phyloP scores from a whole-genome alignment of 2,888 invertebrate species.

The Geotrupes spiniger region DNA sequence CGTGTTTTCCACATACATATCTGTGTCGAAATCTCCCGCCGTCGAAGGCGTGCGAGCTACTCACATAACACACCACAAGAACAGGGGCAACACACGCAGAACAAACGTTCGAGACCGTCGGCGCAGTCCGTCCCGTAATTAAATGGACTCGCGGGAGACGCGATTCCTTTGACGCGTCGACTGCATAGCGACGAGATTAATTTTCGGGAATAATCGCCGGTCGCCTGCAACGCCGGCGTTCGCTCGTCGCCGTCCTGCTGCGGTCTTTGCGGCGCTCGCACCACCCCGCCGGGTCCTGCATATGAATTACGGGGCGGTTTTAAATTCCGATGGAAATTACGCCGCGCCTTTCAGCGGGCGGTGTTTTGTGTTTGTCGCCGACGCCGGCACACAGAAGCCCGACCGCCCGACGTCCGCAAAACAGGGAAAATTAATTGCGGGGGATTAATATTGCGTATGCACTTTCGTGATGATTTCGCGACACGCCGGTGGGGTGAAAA shows the following conservation, averaged over 20 bases:
- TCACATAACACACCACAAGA: too few species aligned
- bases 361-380: conserved; percentile 7
- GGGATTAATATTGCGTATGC: too few species aligned
- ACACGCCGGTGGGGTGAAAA: too few species aligned
- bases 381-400: conserved; percentile 1
- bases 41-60: too few species aligned
- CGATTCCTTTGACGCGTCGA: too few species aligned
- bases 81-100: too few species aligned
- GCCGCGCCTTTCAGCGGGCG: conserved; percentile 1
- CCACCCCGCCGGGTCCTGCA: conserved; percentile 23
- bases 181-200: neutral
- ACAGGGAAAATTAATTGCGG: conserved; percentile 3
- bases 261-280: conserved; percentile 22
- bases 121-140: too few species aligned
- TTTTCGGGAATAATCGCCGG: conserved; percentile 2
- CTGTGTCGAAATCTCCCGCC: too few species aligned
- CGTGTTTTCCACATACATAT: too few species aligned
- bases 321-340: conserved; percentile 18
- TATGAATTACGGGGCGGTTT: conserved; percentile 26
- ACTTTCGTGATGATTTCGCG: too few species aligned
- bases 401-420: neutral
- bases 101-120: too few species aligned
- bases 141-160: too few species aligned
- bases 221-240: conserved; percentile 12
- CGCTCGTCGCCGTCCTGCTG: conserved; percentile 25